Percentiles rank a stretch among this genome's conserved stretches.
Conservation (phyloP, 2,888 invertebrate genomes). For the Tachina lurida region DNA sequence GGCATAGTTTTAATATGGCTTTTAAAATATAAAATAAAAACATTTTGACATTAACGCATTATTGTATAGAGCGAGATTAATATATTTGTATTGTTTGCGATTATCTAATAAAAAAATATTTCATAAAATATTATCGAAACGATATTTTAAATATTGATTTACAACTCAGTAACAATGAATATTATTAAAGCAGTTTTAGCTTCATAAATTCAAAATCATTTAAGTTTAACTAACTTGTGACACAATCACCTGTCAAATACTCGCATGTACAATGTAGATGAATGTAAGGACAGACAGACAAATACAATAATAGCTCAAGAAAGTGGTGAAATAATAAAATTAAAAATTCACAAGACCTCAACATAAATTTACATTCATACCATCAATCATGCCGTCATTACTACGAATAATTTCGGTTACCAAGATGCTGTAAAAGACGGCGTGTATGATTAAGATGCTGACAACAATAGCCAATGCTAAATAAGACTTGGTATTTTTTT, state of each 20-base stretch:
- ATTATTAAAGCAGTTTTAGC: not conserved
- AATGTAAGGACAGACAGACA: not conserved
- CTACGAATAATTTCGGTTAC: constrained; percentile 37
- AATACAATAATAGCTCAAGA: not conserved
- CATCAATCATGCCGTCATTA: constrained; percentile 17
- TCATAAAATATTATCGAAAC: not conserved
- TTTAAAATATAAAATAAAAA: too few species aligned
- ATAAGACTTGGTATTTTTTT: not conserved
- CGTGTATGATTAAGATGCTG: constrained; percentile 17
- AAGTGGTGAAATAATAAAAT: constrained; percentile 45
- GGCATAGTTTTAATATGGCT: too few species aligned
- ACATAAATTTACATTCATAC: constrained; percentile 32
- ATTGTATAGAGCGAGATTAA: too few species aligned
- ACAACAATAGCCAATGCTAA: constrained; percentile 24
- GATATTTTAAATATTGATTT: constrained; percentile 23
- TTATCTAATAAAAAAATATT: constrained; percentile 8
- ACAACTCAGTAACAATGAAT: constrained; percentile 8
- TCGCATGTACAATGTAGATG: not conserved
- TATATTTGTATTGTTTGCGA: too few species aligned
- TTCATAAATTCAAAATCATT: constrained; percentile 32
- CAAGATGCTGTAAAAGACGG: constrained; percentile 15
- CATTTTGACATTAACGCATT: too few species aligned
- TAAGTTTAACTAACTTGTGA: constrained; percentile 32
- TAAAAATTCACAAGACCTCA: constrained; percentile 9
- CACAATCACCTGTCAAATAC: constrained; percentile 46